Conservation (phyloP, 2,797 vertebrate genomes). For the Danio albolineatus region DNA sequence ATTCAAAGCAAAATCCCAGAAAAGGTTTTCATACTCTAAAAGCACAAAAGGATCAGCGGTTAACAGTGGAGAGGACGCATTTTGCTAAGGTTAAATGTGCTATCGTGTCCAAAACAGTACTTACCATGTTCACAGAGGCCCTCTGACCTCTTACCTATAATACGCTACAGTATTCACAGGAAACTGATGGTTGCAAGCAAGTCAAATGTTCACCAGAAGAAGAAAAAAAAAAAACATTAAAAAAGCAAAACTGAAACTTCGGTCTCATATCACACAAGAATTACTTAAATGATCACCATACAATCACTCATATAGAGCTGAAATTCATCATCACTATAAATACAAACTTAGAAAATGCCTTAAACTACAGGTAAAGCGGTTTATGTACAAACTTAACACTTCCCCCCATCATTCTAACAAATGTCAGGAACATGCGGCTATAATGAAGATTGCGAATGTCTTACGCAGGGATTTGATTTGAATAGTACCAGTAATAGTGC, state of each 20-base stretch:
- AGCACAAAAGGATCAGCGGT: slow-evolving; percentile 27
- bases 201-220: slow-evolving; percentile 49
- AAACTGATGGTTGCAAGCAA: slow-evolving; percentile 42
- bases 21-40: slow-evolving; percentile 60
- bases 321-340: slow-evolving; percentile 71
- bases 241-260: slow-evolving; percentile 31
- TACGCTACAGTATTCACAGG: slow-evolving; percentile 63
- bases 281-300: slow-evolving; percentile 65
- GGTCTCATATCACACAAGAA: slow-evolving; percentile 43
- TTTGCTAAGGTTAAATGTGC: slow-evolving; percentile 56
- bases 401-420: slow-evolving; percentile 51
- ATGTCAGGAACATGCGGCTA: slow-evolving; percentile 78
- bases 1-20: slow-evolving; percentile 57
- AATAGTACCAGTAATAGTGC: slow-evolving; percentile 50
- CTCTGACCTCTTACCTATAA: slow-evolving; percentile 73
- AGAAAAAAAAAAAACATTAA: not conserved
- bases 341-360: slow-evolving; percentile 78
- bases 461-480: slow-evolving; percentile 31
- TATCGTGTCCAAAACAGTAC: slow-evolving; percentile 66
- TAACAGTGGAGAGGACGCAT: slow-evolving; percentile 64
- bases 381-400: slow-evolving; percentile 78
- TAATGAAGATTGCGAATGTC: slow-evolving; percentile 65
- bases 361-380: slow-evolving; percentile 67
- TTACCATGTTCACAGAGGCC: slow-evolving; percentile 71
- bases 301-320: slow-evolving; percentile 60